Evolutionary conservation across 2,888 invertebrate genomes (phyloP).

Genomic region (Liopterus haemorrhoidalis): DNA sequence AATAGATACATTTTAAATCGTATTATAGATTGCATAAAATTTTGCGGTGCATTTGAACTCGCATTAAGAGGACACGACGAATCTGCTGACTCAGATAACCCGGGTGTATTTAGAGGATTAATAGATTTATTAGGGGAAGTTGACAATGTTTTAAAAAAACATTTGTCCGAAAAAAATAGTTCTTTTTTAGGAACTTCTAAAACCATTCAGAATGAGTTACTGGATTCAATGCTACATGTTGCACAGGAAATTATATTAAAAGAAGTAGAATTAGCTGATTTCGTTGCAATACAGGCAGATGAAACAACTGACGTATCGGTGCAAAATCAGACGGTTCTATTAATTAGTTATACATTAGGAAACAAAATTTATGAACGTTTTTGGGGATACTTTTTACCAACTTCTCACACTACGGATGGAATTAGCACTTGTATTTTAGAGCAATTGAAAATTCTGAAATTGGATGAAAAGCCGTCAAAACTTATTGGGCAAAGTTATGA

Average conservation of each 20-base stretch:
- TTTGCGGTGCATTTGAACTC: conserved; percentile 32
- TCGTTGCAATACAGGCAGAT: conserved; percentile 28
- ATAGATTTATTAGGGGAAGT: conserved; percentile 28
- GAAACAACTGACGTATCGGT: conserved; percentile 31
- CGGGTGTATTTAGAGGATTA: conserved; percentile 30
- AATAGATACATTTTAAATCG: conserved; percentile 29
- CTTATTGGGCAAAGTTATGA: conserved; percentile 35
- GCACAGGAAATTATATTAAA: conserved; percentile 29
- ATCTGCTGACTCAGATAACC: conserved; percentile 25
- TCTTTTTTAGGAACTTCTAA: conserved; percentile 29
- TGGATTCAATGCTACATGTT: conserved; percentile 28
- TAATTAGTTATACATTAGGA: conserved; percentile 32
- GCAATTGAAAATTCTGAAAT: conserved; percentile 21
- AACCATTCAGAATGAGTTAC: conserved; percentile 9
- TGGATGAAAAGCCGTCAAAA: conserved; percentile 27
- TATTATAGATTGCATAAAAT: conserved; percentile 32
- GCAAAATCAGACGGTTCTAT: conserved; percentile 32
- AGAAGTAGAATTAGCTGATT: conserved; percentile 21
- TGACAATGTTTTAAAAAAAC: conserved; percentile 27
- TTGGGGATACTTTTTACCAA: conserved; percentile 32
- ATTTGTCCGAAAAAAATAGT: conserved; percentile 25
- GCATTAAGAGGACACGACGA: conserved; percentile 32
- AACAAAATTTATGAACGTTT: conserved; percentile 33
- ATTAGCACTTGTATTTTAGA: conserved; percentile 24
- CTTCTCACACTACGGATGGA: conserved; percentile 25